Evolutionary conservation across 2,113 vertebrate species (phyloP).

Genomic region (Apteryx mantelli): DNA sequence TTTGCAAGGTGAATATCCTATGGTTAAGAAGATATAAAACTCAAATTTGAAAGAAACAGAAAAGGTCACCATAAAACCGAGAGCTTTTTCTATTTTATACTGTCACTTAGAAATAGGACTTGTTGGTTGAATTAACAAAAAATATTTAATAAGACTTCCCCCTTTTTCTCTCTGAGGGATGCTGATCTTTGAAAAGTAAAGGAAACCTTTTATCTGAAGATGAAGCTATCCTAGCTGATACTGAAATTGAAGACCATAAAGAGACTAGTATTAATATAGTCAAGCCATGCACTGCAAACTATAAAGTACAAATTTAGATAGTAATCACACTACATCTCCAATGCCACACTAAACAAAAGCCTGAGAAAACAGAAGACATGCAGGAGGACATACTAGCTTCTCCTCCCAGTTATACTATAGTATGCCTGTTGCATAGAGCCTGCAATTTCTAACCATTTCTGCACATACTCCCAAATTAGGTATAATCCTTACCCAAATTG

Average conservation of each 20-base stretch:
- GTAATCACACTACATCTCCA: not conserved
- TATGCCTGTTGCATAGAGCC: not conserved
- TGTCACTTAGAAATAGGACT: not conserved
- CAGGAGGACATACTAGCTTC: not conserved
- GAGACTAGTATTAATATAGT: not conserved
- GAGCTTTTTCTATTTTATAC: not conserved
- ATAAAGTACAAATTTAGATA: not conserved
- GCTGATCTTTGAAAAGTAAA: not conserved
- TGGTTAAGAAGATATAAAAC: slow-evolving; percentile 20
- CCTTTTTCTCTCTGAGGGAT: not conserved
- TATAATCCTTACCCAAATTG: not conserved
- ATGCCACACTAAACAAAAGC: not conserved
- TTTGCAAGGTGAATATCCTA: slow-evolving; percentile 98
- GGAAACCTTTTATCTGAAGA: not conserved
- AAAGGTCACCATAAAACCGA: not conserved
- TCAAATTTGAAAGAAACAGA: not conserved
- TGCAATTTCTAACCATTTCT: not conserved
- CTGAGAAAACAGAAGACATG: not conserved
- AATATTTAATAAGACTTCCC: not conserved
- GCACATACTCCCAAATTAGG: not conserved
- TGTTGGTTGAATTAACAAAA: not conserved
- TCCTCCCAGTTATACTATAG: not conserved
- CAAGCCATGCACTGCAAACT: not conserved
- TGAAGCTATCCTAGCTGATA: not conserved
- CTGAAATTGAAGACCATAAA: not conserved